Base-by-base conservation (phyloP, 2,888 invertebrate genomes). In the Ormyrus rosae region DNA sequence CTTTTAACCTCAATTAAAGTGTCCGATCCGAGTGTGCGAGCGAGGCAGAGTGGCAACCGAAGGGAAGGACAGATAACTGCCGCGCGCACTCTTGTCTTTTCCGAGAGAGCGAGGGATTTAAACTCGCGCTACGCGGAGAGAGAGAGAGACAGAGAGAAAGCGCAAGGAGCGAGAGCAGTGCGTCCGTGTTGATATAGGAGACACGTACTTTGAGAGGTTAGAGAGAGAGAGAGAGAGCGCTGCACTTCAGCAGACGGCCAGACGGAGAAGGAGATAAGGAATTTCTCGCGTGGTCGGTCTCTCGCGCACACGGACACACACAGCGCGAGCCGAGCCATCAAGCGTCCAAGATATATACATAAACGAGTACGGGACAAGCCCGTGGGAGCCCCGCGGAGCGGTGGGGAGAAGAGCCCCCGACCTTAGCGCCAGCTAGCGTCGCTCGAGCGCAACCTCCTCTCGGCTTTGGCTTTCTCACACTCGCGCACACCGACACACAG, bases 1-100 rank as follows among this genome's bases (percentile, higher is more conserved):
- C 69, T 45, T 70, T 60, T 75, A 75, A 75, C 74, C 74, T 75
- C 67, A 75, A 75, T 67, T 56, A 13, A 51, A 67, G 50, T 34
- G 74, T 56, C 65, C 50, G n/a, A n/a, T 19, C 1, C 58, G 50
- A 10, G 0, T 51, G 61, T 45, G 64, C 19, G 73, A 50, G 69
- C 70, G 80, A 60, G 74, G 60, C 50, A 34, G 34, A 34, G 34
- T 34, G 34, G 34, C 34, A 34, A 4, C 34, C 34, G 34, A 34
- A 34, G 34, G 34, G 34, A 34, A 34, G 34, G 34, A 34, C 34
- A 34, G 34, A 34, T 4, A 34, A 34, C 4, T 34, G 34, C 34
- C 34, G 34, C 34, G 34, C 34, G 34, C 34, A 34, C 34, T 34
- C 34, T 34, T 34, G 34, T 34, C 34, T 34, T 34, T 55, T 34